Evolutionary conservation across 2,113 vertebrate species (phyloP).

Genomic region (Pituophis catenifer): DNA sequence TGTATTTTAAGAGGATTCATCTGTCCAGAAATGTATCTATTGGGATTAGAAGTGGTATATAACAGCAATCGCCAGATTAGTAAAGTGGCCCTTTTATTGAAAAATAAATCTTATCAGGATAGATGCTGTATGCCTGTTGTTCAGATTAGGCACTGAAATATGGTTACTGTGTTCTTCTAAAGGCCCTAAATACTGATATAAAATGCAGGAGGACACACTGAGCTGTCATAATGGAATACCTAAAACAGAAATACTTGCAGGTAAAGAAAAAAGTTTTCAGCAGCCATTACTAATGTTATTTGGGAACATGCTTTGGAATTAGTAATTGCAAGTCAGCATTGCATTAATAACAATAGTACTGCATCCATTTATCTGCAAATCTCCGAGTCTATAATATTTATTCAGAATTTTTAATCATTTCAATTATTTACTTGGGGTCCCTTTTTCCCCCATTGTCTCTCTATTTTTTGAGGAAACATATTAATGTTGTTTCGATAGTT

Average conservation of each 20-base stretch:
- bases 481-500: slow-evolving; percentile 26
- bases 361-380: not conserved
- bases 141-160: slow-evolving; percentile 2
- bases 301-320: not conserved
- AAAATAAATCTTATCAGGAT: not conserved
- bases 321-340: slow-evolving; percentile 18
- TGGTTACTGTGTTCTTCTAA: not conserved
- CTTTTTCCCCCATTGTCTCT: slow-evolving; percentile 25
- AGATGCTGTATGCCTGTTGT: not conserved
- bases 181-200: not conserved
- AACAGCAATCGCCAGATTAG: not conserved
- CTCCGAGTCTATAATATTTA: slow-evolving; percentile 16
- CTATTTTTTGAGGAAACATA: slow-evolving; percentile 22
- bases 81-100: not conserved
- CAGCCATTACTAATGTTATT: slow-evolving; percentile 25
- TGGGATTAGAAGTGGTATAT: not conserved
- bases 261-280: not conserved
- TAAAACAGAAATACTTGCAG: slow-evolving; percentile 7
- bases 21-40: not conserved
- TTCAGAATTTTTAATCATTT: slow-evolving; percentile 8
- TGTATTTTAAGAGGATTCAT: not conserved
- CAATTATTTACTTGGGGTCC: slow-evolving; percentile 18
- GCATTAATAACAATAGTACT: not conserved
- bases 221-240: not conserved
- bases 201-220: not conserved